A percentile compares a stretch with the other conserved stretches of the same genome.
Conservation (phyloP, 2,797 vertebrate species). For the Hippoglossus hippoglossus region DNA sequence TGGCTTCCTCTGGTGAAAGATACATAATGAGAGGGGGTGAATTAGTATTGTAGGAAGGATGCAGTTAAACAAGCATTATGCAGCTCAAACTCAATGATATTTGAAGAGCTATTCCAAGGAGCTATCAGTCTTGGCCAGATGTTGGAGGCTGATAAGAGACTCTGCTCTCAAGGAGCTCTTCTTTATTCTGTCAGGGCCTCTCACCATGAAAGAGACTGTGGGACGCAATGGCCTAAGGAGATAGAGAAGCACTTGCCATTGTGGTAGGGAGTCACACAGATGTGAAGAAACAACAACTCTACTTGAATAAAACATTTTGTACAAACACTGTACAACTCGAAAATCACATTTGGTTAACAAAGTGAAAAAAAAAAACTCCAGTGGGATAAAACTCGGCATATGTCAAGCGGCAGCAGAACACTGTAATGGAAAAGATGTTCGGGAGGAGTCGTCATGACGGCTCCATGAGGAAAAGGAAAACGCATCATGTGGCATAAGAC, state of each 20-base stretch:
- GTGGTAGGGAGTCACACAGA: slow-evolving; percentile 49
- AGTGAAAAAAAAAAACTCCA: slow-evolving; percentile 26
- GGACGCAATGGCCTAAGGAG: slow-evolving; percentile 66
- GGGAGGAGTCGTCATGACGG: slow-evolving; percentile 23
- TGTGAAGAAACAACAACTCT: slow-evolving; percentile 62
- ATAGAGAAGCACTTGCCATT: slow-evolving; percentile 61
- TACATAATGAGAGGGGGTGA: slow-evolving; percentile 68
- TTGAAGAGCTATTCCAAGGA: slow-evolving; percentile 75
- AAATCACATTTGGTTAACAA: slow-evolving; percentile 54
- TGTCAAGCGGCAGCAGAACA: slow-evolving; percentile 31
- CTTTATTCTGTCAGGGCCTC: slow-evolving; percentile 77
- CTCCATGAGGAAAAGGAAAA: slow-evolving; percentile 53
- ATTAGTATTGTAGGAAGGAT: slow-evolving; percentile 75
- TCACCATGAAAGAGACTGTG: slow-evolving; percentile 63
- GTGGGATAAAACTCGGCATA: slow-evolving; percentile 26
- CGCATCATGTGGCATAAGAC: slow-evolving; percentile 40
- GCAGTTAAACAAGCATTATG: slow-evolving; percentile 79
- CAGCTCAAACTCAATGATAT: slow-evolving; percentile 78
- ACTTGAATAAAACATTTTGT: slow-evolving; percentile 53
- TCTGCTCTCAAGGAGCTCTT: slow-evolving; percentile 73
- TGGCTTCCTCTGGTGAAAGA: slow-evolving; percentile 64
- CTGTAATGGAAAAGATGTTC: slow-evolving; percentile 37
- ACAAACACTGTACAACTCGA: slow-evolving; percentile 28
- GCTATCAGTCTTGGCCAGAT: slow-evolving; percentile 83
- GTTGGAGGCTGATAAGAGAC: slow-evolving; percentile 78